Evolutionary conservation across 2,797 vertebrate genomes (phyloP).

Genomic region (Nannoperca australis): DNA sequence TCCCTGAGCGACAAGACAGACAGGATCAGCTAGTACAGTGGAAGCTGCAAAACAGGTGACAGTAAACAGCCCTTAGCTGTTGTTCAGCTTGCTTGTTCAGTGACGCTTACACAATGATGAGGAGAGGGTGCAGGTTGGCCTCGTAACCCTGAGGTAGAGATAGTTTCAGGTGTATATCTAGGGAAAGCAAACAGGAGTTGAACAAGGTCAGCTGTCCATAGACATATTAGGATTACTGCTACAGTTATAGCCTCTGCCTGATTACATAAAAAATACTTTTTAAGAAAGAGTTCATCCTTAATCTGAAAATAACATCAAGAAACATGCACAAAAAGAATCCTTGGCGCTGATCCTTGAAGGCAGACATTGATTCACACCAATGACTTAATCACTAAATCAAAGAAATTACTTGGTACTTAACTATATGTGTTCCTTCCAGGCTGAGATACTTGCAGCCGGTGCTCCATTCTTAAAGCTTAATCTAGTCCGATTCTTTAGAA

Average conservation of each 20-base stretch:
- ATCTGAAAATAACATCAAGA: constrained; percentile 1
- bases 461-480: constrained; percentile 9
- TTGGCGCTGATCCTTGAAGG: background rate
- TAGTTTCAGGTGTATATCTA: constrained; percentile 88
- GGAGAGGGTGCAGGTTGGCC: constrained; percentile 85
- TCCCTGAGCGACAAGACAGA: constrained; percentile 76
- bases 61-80: background rate
- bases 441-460: background rate
- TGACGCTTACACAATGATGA: constrained; percentile 87
- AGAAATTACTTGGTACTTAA: constrained; percentile 18
- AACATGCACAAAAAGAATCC: background rate
- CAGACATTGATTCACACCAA: constrained; percentile 2
- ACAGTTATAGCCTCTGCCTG: constrained; percentile 36
- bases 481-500: constrained; percentile 9
- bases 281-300: background rate
- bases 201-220: constrained; percentile 10
- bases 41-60: constrained; percentile 24
- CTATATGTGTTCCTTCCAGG: constrained; percentile 18
- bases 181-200: constrained; percentile 44
- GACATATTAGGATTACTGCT: constrained; percentile 1
- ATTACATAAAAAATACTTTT: constrained; percentile 27
- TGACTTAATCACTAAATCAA: constrained; percentile 11
- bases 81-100: background rate
- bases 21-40: constrained; percentile 26
- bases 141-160: constrained; percentile 86